phyloP scores from a whole-genome alignment of 2,888 invertebrate genomes.

The Pristionchus exspectatus region DNA sequence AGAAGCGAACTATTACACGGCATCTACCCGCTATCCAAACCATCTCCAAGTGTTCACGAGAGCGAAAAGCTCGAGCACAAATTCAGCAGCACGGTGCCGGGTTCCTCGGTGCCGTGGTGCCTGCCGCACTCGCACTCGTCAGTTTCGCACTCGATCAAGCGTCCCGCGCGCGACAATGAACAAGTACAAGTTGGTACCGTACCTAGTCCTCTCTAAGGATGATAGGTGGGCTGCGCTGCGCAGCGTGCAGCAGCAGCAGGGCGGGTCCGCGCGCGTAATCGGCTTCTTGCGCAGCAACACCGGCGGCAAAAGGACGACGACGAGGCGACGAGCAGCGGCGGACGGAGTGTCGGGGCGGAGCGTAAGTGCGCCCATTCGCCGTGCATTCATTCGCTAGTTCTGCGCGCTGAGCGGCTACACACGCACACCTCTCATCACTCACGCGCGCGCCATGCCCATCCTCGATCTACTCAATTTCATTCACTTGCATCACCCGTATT shows the following conservation, averaged over 20 bases:
- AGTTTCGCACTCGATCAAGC: too few species aligned
- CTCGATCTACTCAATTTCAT: neutral
- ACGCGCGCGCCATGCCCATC: too few species aligned
- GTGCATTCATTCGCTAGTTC: neutral
- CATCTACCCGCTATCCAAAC: neutral
- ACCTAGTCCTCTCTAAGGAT: constrained; percentile 6
- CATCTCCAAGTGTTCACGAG: neutral
- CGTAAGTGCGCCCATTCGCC: neutral
- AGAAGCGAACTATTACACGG: neutral
- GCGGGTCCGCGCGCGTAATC: too few species aligned
- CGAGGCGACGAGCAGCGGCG: too few species aligned
- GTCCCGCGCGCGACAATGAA: too few species aligned
- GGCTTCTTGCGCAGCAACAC: too few species aligned
- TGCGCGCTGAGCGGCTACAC: neutral
- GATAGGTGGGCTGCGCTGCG: neutral
- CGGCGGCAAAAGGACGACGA: too few species aligned
- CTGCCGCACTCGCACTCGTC: too few species aligned
- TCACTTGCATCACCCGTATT: neutral
- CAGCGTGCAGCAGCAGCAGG: neutral
- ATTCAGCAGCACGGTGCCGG: too few species aligned
- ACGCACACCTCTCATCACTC: neutral
- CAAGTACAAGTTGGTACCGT: too few species aligned
- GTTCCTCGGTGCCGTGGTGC: too few species aligned
- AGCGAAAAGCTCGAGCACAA: neutral
- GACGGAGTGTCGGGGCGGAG: too few species aligned